Evolutionary conservation across 2,797 vertebrate species (phyloP).

Genomic region (Danionella dracula): DNA sequence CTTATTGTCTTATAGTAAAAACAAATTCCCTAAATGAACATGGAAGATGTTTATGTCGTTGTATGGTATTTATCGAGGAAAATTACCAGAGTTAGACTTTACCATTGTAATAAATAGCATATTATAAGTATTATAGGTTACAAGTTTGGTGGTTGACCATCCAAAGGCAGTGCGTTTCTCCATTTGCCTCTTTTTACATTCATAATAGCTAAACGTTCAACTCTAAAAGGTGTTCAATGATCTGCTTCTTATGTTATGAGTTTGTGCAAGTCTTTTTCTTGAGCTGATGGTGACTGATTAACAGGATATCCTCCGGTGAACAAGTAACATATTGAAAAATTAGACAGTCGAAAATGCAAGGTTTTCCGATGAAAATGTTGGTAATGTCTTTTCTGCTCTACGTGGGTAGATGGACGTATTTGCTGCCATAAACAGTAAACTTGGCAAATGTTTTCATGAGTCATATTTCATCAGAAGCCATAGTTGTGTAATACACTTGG

Average conservation of each 20-base stretch:
- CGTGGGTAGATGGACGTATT: not conserved
- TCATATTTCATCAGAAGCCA: not conserved
- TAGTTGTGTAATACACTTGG: conserved; percentile 16
- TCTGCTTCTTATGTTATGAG: no score
- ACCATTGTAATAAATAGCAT: no score
- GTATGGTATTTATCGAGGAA: no score
- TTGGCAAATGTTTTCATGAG: conserved; percentile 11
- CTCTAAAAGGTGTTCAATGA: no score
- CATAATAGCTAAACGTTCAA: not conserved
- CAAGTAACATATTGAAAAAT: not conserved
- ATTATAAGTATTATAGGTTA: no score
- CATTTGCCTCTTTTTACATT: not conserved
- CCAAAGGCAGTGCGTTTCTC: not conserved
- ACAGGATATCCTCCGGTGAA: not conserved
- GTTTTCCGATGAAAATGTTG: no score
- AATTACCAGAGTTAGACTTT: no score
- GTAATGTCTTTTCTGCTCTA: not conserved
- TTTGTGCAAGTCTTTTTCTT: not conserved
- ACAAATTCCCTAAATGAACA: no score
- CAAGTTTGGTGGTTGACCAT: no score
- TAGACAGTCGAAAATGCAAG: no score
- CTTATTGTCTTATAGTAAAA: no score
- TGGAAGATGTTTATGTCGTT: no score
- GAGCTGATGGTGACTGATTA: not conserved
- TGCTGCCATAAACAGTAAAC: not conserved